Conservation (phyloP, 2,797 vertebrate species). For the Petrocephalus sullivani region DNA sequence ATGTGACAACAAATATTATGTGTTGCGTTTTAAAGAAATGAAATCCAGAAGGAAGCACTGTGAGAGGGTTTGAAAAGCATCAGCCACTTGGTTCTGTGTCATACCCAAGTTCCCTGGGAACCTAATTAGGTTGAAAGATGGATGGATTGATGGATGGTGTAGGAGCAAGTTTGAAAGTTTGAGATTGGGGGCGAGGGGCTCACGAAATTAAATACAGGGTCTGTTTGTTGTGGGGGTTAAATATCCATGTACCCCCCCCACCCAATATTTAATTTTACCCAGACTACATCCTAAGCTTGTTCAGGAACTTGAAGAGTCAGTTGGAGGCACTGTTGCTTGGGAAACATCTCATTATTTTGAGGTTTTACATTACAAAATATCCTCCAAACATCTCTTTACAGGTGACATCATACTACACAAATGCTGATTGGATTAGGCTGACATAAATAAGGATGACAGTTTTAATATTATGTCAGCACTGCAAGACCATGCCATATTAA, state of each 20-base stretch:
- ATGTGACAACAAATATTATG: neutral
- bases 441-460: neutral
- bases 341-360: neutral
- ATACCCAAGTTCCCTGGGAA: neutral
- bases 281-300: neutral
- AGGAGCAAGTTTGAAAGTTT: no score
- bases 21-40: neutral
- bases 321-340: neutral
- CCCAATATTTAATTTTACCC: neutral
- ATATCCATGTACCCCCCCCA: no score
- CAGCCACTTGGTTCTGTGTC: neutral
- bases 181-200: no score
- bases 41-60: neutral
- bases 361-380: neutral
- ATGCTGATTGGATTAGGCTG: neutral
- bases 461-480: neutral
- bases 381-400: neutral
- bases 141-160: neutral
- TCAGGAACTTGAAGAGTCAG: neutral
- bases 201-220: neutral
- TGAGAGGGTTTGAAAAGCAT: neutral
- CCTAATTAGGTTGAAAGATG: neutral
- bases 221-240: neutral
- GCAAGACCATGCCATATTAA: neutral
- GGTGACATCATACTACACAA: neutral